Base-by-base conservation (phyloP, 2,113 vertebrate genomes). In the Ceuthmochares aereus region DNA sequence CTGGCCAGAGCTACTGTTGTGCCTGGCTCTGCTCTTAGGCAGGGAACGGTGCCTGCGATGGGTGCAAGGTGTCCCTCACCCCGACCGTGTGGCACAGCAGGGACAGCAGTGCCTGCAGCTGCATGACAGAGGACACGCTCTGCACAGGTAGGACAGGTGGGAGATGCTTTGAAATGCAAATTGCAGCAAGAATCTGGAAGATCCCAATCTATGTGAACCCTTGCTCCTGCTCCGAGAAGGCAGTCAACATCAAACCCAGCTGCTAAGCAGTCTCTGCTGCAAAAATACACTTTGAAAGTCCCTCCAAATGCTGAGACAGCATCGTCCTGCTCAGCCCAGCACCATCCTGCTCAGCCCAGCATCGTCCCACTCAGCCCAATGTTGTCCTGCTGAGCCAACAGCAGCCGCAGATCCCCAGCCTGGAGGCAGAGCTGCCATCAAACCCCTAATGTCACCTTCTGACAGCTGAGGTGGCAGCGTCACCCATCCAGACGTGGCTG, bases 1-100 rank as follows among this genome's bases (percentile, higher is more conserved):
- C 62, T 11, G 22, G 56, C 42, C 0, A 0, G 86, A 75, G 47
- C 32, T 15, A 4, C 32, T 5, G 1, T 36, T 3, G 1, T 1
- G 56, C 26, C 55, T 2, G 47, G 81, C 70, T 85, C 52, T 14
- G 47, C 66, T 5, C 70, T 18, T 2, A 9, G 69, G 27, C 14
- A 37, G 23, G 51, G 42, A 26, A 1, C 4, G 0, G 15, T 9
- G 69, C 18, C 45, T 0, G 3, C 4, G 0, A 1, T 1, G 45
- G 87, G 49, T 2, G 18, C 3, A 7, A 9, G 32, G 42, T 7
- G 56, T 40, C 40, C 32, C 76, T 63, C 6, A 1, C 22, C 59
- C 37, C 1, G 2, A 27, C 51, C 32, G 5, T 1, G 2, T 20
- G 51, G 26, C 9, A 1, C 56, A 18, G 40, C 1, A 2, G 22